Conservation (phyloP, 64 coral and sea anemone genomes). For the Montipora efflorescens region DNA sequence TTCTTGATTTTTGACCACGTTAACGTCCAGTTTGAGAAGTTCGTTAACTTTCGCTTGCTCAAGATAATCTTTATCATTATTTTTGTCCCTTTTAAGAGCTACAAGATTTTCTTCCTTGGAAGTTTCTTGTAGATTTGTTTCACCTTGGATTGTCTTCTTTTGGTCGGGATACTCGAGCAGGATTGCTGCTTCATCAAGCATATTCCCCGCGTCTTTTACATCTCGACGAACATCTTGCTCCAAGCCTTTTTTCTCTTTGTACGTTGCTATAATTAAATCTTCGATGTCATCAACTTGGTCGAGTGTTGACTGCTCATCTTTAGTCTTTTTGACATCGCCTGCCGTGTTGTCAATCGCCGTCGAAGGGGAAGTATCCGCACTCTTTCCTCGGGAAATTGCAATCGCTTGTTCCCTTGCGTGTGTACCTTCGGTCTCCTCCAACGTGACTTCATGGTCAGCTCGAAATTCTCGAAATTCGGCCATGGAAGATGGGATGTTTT, state of each 20-base stretch:
- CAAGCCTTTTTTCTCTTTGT: background rate
- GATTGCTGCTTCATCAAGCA: background rate
- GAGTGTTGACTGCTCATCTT: no score
- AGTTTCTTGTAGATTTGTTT: background rate
- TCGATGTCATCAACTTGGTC: background rate
- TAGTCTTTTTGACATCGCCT: no score
- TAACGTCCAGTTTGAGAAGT: constrained; percentile 6
- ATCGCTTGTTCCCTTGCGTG: no score
- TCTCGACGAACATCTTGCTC: background rate
- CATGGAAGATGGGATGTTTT: background rate
- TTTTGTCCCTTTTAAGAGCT: background rate
- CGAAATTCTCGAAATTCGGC: background rate
- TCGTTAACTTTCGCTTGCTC: constrained; percentile 4
- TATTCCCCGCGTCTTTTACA: background rate
- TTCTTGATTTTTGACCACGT: background rate
- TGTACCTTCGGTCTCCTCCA: background rate
- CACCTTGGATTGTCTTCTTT: background rate
- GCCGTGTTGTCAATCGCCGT: no score
- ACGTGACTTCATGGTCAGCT: background rate
- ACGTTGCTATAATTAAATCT: background rate
- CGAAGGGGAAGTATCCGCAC: no score
- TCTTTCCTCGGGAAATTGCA: no score
- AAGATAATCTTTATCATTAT: background rate
- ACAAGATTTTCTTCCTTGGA: background rate
- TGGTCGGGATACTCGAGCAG: background rate